Evolutionary conservation across 2,113 vertebrate genomes (phyloP), one percentile per base, ranked within the genome.

Genomic region (Panthera leo): DNA sequence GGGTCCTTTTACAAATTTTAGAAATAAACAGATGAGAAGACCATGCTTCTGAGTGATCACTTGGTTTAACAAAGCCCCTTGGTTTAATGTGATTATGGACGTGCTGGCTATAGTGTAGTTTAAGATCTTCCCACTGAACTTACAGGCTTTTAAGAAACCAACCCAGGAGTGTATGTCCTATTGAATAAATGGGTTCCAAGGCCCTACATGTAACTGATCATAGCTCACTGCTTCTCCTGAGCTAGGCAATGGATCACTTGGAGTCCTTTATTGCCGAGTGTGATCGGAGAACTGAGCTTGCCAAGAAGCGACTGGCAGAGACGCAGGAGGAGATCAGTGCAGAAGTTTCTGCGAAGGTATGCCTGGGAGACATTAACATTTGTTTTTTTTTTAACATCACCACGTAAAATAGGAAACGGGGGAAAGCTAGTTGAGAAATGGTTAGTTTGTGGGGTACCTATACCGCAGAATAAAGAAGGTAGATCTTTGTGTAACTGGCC

Each of bases 241-340:
- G 91, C 87, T 65, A 99, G 99, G 99, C 99, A 0, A 99, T 99
- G 98, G 99, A 99, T 98, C 99, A 99, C 98, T 98, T 99, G 98
- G 99, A 99, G 93, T 99, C 99, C 2, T 99, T 99, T 97, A 99
- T 99, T 25, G 99, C 99, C 0, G 99, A 99, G 95, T 99, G 99
- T 93, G 99, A 99, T 92, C 99, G 99, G 96, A 99, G 99, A 98
- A 99, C 99, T 34, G 99, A 99, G 68, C 98, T 99, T 67, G 99
- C 99, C 51, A 99, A 99, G 98, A 99, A 99, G 94, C 99, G 99
- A 1, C 99, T 99, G 93, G 99, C 99, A 42, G 99, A 99, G 98
- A 99, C 99, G 2, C 99, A 99, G 97, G 99, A 99, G 67, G 99
- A 99, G 98, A 99, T 99, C 98, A 99, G 99, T 70, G 99, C 99